Base-by-base conservation (phyloP, 2,888 invertebrate genomes). In the Stegophylla sp. region DNA sequence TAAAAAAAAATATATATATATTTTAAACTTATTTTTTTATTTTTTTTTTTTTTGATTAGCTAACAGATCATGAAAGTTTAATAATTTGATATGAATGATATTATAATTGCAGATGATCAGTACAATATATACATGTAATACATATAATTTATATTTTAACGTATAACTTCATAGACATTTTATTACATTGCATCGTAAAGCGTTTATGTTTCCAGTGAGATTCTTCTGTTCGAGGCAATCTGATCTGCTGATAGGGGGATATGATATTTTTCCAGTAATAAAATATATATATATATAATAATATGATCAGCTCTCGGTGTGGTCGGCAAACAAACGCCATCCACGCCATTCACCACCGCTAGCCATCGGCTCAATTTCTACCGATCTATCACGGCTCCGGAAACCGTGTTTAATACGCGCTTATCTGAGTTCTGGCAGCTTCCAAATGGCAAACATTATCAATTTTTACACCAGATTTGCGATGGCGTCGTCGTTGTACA, bases 381-480 rank as follows among this genome's bases (percentile, higher is more conserved):
- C 79, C 79, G 79, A 79, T 79, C 79, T 71, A 71, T 79, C 79
- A 79, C 41, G 12, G 61, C 61, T 43, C 17, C 17, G 51, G 20
- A 56, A 71, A 63, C 34, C 71, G 13, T 71, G 79, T 79, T 79
- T 43, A 61, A 61, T 71, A 61, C 79, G 28, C 51, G 61, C 79
- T 79, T 79, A 79, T 79, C 79, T 79, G 59, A 51, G 71, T 71
- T 48, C 41, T 51, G 51, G 71, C 79, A 71, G 79, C 79, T 67
- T 34, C 77, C 67, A 63, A 67, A 67, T 26, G 71, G 69, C 71
- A 79, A 79, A 79, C 79, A 79, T 26, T 79, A 71, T 79, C 79
- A 79, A 79, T 79, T 79, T 79, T 79, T 79, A 61, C 71, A 79
- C 71, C 71, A 51, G 77, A 67, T 69, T 77, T 69, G 59, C 34